phyloP scores from a whole-genome alignment of 2,797 vertebrate species.

The Sternotherus odoratus region DNA sequence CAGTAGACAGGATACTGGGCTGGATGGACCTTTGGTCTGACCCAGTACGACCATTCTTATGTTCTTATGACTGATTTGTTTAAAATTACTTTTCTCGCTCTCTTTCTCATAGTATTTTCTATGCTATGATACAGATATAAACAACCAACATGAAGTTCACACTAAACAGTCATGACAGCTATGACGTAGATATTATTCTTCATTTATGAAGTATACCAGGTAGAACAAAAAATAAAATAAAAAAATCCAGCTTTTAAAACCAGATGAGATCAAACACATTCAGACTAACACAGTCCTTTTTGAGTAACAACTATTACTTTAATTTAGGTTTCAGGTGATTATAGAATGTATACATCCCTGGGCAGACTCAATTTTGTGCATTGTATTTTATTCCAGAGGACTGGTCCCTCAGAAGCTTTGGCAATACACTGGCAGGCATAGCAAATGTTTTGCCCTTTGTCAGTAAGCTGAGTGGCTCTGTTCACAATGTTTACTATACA shows the following conservation, averaged over 20 bases:
- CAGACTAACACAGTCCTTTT: neutral
- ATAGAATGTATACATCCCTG: too few relatives aligned
- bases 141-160: too few relatives aligned
- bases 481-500: neutral
- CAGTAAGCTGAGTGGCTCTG: neutral
- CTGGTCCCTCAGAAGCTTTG: neutral
- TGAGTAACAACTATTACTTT: neutral
- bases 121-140: neutral
- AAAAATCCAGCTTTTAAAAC: neutral
- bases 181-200: neutral
- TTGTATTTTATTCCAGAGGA: neutral
- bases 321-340: too few relatives aligned
- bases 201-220: neutral
- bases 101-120: neutral
- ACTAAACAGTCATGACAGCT: too few relatives aligned
- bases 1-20: too few relatives aligned
- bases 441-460: neutral
- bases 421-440: neutral
- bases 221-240: neutral
- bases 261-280: neutral
- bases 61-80: neutral
- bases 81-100: neutral
- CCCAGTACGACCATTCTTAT: too few relatives aligned
- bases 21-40: too few relatives aligned
- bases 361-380: neutral